phyloP scores from a whole-genome alignment of 1,140 invertebrate genomes.

The Melanaphis sacchari region DNA sequence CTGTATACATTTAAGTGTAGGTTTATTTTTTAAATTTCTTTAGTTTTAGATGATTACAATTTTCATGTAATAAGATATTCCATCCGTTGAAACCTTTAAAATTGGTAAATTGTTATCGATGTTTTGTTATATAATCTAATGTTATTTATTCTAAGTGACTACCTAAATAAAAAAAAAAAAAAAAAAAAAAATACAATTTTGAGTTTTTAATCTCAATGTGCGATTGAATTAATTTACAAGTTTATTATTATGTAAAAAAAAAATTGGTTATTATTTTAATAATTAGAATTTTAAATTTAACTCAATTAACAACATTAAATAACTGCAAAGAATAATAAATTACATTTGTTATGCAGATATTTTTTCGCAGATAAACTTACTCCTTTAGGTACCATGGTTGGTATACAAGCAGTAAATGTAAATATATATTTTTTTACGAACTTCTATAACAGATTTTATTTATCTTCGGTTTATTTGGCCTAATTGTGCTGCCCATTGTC shows the following conservation, averaged over 20 bases:
- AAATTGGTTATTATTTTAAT: not conserved
- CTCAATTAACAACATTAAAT: not conserved
- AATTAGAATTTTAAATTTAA: not conserved
- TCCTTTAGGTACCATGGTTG: not conserved
- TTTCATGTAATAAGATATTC: not conserved
- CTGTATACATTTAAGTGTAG: not conserved
- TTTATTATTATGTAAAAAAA: not conserved
- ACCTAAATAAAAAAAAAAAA: not conserved
- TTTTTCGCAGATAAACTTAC: not conserved
- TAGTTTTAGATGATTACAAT: not conserved
- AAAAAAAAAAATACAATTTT: not conserved
- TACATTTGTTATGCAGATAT: conserved; percentile 17
- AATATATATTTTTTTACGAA: conserved; percentile 13
- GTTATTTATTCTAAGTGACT: not conserved
- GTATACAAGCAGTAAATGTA: not conserved
- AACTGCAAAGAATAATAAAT: conserved; percentile 1
- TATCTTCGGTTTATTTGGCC: conserved; percentile 7
- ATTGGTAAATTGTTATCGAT: not conserved
- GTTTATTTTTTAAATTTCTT: not conserved
- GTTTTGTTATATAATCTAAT: not conserved
- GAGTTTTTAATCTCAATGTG: not conserved
- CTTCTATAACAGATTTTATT: not conserved
- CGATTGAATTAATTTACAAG: not conserved
- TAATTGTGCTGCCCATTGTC: conserved; percentile 14
- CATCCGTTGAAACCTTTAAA: not conserved